Evolutionary conservation across 1,140 invertebrate genomes (phyloP).

Genomic region (Polypedilum vanderplanki): DNA sequence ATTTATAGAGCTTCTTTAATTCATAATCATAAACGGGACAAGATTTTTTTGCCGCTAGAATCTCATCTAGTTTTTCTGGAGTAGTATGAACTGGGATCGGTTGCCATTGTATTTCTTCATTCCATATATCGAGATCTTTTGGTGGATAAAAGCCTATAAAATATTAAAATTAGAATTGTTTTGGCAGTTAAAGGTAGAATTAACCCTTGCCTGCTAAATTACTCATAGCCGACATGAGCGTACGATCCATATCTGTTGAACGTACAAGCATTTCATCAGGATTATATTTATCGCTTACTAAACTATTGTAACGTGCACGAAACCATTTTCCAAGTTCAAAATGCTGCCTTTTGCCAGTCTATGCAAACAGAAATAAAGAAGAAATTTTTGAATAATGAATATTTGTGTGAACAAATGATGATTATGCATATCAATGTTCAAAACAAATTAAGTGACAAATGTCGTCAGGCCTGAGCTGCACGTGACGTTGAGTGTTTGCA

Average conservation of each 20-base stretch:
- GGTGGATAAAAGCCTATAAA: constrained; percentile 72
- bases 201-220: constrained; percentile 82
- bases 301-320: constrained; percentile 57
- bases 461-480: too few relatives aligned
- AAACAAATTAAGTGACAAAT: too few relatives aligned
- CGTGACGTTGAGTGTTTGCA: background rate
- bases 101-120: constrained; percentile 68
- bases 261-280: constrained; percentile 56
- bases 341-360: constrained; percentile 72
- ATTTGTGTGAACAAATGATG: background rate
- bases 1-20: constrained; percentile 48
- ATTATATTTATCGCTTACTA: constrained; percentile 50
- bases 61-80: constrained; percentile 57
- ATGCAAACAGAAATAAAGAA: constrained; percentile 32
- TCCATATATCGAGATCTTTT: constrained; percentile 55
- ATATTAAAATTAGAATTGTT: too few relatives aligned
- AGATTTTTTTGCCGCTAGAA: constrained; percentile 56
- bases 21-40: constrained; percentile 60
- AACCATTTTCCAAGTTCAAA: constrained; percentile 71
- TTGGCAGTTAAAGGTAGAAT: too few relatives aligned
- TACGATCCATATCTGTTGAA: constrained; percentile 81
- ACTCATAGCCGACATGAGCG: constrained; percentile 79
- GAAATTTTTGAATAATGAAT: background rate
- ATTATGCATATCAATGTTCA: background rate
- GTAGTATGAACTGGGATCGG: constrained; percentile 81